phyloP scores from a whole-genome alignment of 2,797 vertebrate species.

The Danio tinwini region DNA sequence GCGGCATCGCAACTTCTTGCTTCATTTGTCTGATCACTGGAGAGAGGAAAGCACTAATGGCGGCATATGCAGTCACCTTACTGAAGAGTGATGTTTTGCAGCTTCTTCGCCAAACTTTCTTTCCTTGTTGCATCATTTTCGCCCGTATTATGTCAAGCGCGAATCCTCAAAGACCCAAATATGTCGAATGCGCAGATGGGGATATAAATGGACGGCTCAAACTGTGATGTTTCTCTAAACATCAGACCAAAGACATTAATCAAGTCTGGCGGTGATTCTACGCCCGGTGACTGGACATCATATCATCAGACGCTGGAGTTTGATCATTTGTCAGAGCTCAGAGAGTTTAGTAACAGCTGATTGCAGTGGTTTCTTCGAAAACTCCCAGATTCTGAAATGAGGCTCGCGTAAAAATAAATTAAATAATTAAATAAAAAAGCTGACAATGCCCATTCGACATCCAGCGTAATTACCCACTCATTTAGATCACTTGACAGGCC shows the following conservation, averaged over 20 bases:
- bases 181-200: conserved; percentile 17
- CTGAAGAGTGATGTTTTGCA: conserved; percentile 46
- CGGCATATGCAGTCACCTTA: conserved; percentile 67
- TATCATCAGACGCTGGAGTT: conserved; percentile 58
- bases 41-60: conserved; percentile 62
- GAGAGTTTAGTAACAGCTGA: conserved; percentile 63
- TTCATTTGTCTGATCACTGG: conserved; percentile 68
- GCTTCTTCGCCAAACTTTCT: neutral
- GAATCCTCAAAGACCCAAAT: conserved; percentile 45
- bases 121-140: conserved; percentile 19
- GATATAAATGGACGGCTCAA: conserved; percentile 23
- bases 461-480: conserved; percentile 54
- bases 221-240: conserved; percentile 12
- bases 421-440: conserved; percentile 48
- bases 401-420: neutral
- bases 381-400: conserved; percentile 50
- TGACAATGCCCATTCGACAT: conserved; percentile 48
- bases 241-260: conserved; percentile 42
- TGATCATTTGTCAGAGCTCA: conserved; percentile 65
- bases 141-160: neutral
- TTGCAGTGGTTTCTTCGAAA: conserved; percentile 60
- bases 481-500: conserved; percentile 56
- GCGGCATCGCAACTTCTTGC: conserved; percentile 70
- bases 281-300: conserved; percentile 56
- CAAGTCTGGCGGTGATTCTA: conserved; percentile 65